phyloP scores from a whole-genome alignment of 1,140 invertebrate genomes.

The Drosophila mayri region DNA sequence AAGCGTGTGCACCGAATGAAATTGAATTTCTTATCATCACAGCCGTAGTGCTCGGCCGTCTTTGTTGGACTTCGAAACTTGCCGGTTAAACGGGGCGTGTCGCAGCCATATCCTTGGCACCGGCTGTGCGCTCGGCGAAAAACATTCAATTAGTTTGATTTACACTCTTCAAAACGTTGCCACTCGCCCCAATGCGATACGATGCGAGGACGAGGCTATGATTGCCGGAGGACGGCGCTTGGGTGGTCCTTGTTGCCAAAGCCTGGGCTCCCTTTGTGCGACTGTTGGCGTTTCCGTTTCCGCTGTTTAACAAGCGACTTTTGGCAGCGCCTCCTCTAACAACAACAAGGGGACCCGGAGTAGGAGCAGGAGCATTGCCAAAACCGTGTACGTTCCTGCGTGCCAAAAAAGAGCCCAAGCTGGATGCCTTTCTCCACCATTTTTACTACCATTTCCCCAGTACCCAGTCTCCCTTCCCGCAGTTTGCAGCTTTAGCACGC shows the following conservation, averaged over 20 bases:
- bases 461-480: not conserved
- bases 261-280: slow-evolving; percentile 66
- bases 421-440: slow-evolving; percentile 14
- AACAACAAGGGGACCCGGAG: slow-evolving; percentile 42
- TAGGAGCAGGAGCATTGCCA: slow-evolving; percentile 51
- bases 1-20: slow-evolving; percentile 44
- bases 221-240: slow-evolving; percentile 23
- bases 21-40: slow-evolving; percentile 74
- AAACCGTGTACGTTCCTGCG: slow-evolving; percentile 72
- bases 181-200: slow-evolving; percentile 10
- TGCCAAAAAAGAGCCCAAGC: slow-evolving; percentile 64
- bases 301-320: slow-evolving; percentile 81
- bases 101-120: slow-evolving; percentile 58
- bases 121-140: slow-evolving; percentile 69
- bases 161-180: slow-evolving; percentile 61
- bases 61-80: slow-evolving; percentile 12
- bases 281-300: slow-evolving; percentile 81
- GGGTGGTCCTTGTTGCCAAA: slow-evolving; percentile 14
- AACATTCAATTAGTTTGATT: slow-evolving; percentile 83
- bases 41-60: slow-evolving; percentile 18
- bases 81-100: slow-evolving; percentile 47
- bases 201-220: not conserved
- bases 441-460: slow-evolving; percentile 2
- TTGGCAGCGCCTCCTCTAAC: slow-evolving; percentile 61
- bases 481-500: slow-evolving; percentile 57